Percentiles rank a stretch among this genome's conserved stretches.
Evolutionary conservation across 2,797 vertebrate genomes (phyloP).

Genomic region (Sebastiscus albofasciatus): DNA sequence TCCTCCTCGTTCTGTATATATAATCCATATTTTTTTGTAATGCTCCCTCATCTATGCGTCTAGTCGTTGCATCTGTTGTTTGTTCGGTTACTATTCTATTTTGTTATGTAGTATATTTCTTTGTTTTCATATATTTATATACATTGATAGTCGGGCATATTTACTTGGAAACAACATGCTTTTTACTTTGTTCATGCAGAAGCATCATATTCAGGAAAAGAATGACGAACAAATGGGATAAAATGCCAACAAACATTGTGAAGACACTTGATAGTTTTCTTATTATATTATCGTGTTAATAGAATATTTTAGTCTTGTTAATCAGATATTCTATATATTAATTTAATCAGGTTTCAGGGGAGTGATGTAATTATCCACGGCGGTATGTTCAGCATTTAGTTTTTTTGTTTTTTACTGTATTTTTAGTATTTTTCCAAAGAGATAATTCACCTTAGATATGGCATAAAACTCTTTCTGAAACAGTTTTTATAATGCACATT

Average conservation of each 20-base stretch:
- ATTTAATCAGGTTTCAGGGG: background rate
- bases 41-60: background rate
- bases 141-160: background rate
- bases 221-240: background rate
- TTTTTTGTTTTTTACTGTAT: background rate
- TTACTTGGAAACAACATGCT: background rate
- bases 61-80: background rate
- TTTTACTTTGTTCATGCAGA: background rate
- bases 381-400: background rate
- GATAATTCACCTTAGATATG: background rate
- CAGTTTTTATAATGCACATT: background rate
- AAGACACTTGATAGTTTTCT: rapidly evolving
- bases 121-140: background rate
- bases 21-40: background rate
- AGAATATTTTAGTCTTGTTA: background rate
- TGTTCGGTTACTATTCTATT: background rate
- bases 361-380: background rate
- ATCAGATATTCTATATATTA: background rate
- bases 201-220: background rate
- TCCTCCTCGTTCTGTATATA: background rate
- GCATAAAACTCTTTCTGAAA: background rate
- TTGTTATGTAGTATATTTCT: background rate
- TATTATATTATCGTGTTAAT: no score
- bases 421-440: background rate
- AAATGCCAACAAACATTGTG: background rate